Percentiles rank a stretch among this genome's conserved stretches.
These are phyloP conservation scores for Hyperopisus bebe DNA, from an alignment of 2,113 vertebrate genomes.

Conservation along the genomic window DNA sequence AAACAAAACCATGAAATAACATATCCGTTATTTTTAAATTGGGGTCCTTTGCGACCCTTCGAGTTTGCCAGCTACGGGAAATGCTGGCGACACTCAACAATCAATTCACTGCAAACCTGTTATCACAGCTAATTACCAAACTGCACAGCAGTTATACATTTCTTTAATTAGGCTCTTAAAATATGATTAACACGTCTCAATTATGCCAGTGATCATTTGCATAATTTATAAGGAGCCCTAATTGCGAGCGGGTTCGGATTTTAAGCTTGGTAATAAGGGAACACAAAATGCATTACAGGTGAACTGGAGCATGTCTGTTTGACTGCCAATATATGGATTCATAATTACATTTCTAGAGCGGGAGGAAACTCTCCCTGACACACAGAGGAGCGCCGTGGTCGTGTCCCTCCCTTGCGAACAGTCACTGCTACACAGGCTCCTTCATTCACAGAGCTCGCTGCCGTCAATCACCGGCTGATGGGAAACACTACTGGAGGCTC, in stretches of 20 bases:
- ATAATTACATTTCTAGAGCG: conserved; percentile 43
- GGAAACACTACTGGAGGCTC: conserved; percentile 45
- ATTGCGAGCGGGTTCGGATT: conserved; percentile 80
- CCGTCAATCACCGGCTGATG: conserved; percentile 48
- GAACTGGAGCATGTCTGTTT: conserved; percentile 46
- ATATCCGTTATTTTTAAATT: not conserved
- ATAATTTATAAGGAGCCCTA: conserved; percentile 94
- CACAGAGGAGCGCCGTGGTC: conserved; percentile 25
- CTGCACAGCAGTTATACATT: conserved; percentile 91
- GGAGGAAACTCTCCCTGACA: conserved; percentile 19
- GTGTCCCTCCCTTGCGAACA: not conserved
- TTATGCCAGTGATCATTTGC: conserved; percentile 88
- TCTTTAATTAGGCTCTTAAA: conserved; percentile 98
- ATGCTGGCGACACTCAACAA: not conserved
- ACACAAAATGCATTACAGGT: conserved; percentile 49
- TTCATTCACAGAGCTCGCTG: conserved; percentile 22
- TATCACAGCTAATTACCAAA: conserved; percentile 96
- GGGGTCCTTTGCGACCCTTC: not conserved
- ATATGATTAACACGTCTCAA: conserved; percentile 99
- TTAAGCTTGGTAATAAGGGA: conserved; percentile 81
- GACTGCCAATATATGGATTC: conserved; percentile 46
- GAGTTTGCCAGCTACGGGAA: not conserved
- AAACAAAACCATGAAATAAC: not conserved
- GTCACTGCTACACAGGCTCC: not conserved
- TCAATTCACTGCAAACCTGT: conserved; percentile 61